Conservation (phyloP, 2,888 invertebrate species). For the Erebia aethiops region DNA sequence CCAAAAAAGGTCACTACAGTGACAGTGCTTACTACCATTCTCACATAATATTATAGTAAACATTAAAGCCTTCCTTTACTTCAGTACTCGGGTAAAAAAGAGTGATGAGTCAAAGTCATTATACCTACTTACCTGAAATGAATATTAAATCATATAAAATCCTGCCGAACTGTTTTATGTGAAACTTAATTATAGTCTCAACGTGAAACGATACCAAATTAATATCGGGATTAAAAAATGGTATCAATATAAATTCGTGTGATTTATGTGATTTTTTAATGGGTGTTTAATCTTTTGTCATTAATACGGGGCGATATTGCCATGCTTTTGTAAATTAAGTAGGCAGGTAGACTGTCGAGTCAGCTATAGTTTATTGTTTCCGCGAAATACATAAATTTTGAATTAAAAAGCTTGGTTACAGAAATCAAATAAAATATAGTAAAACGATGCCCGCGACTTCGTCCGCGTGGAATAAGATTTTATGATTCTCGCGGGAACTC, state of each 20-base stretch:
- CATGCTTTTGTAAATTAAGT: conserved; percentile 20
- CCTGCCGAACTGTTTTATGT: conserved; percentile 66
- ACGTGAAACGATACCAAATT: conserved; percentile 76
- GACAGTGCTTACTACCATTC: too few species aligned
- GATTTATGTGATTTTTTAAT: conserved; percentile 71
- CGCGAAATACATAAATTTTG: background rate
- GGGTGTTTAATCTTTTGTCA: conserved; percentile 58
- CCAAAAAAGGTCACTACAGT: too few species aligned
- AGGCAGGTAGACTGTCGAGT: background rate
- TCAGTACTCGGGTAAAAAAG: background rate
- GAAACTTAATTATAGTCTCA: conserved; percentile 76
- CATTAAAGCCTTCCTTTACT: background rate
- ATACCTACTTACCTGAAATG: conserved; percentile 48
- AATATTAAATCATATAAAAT: conserved; percentile 65
- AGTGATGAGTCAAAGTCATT: conserved; percentile 44
- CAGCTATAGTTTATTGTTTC: conserved; percentile 10
- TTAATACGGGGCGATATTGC: conserved; percentile 23
- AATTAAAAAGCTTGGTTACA: background rate
- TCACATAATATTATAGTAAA: background rate
- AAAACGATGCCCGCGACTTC: too few species aligned
- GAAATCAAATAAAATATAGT: too few species aligned
- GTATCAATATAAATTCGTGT: conserved; percentile 74
- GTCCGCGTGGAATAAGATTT: too few species aligned
- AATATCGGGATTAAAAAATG: conserved; percentile 75
- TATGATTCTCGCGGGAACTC: too few species aligned